Evolutionary conservation across 2,888 invertebrate species (phyloP).

Genomic region (Cantharis lateralis): DNA sequence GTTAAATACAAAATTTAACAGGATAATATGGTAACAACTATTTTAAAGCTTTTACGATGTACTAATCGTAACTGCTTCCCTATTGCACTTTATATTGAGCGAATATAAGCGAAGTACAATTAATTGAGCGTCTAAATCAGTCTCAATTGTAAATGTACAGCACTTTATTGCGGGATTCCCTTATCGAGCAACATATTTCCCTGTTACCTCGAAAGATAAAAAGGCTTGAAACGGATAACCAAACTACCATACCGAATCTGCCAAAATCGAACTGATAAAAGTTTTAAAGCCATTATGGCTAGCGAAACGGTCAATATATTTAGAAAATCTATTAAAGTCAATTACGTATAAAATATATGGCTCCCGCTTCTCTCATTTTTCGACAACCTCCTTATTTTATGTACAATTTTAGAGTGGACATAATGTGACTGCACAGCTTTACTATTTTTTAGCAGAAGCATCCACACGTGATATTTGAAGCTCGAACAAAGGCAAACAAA

Average conservation of each 20-base stretch:
- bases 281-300: conserved; percentile 24
- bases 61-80: conserved; percentile 23
- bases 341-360: conserved; percentile 26
- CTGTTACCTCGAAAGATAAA: conserved; percentile 25
- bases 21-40: conserved; percentile 21
- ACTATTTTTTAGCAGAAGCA: conserved; percentile 89
- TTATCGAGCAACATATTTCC: conserved; percentile 29
- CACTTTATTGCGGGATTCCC: conserved; percentile 23
- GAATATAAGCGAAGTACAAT: conserved; percentile 15
- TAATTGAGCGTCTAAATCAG: conserved; percentile 29
- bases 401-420: conserved; percentile 15
- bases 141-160: conserved; percentile 27
- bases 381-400: conserved; percentile 3
- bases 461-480: conserved; percentile 97
- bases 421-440: conserved; percentile 53
- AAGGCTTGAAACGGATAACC: conserved; percentile 22
- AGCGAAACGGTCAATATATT: conserved; percentile 29
- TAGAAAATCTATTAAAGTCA: conserved; percentile 31
- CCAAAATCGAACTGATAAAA: conserved; percentile 25
- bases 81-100: conserved; percentile 19
- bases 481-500: conserved; percentile 87
- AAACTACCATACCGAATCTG: conserved; percentile 16
- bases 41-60: conserved; percentile 27
- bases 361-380: conserved; percentile 1
- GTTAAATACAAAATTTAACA: conserved; percentile 22